A percentile compares a stretch with the other conserved stretches of the same genome.
phyloP scores from a whole-genome alignment of 2,888 invertebrate species.

The Euphydryas editha region DNA sequence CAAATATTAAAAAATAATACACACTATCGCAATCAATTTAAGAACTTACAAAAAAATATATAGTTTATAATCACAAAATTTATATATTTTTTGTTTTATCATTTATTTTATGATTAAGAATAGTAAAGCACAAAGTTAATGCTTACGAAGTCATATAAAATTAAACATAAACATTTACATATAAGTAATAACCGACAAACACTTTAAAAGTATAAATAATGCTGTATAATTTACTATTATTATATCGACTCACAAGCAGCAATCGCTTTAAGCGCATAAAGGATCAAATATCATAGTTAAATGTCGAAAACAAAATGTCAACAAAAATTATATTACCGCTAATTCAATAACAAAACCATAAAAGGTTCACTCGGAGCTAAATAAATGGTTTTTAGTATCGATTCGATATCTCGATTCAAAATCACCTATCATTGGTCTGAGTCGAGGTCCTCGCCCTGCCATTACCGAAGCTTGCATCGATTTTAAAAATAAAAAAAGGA shows the following conservation, averaged over 20 bases:
- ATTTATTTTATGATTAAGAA: too few species aligned
- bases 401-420: slow-evolving; percentile 3
- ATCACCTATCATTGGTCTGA: slow-evolving; percentile 10
- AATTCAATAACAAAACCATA: slow-evolving; percentile 6
- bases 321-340: neutral
- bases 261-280: neutral
- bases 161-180: neutral
- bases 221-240: slow-evolving; percentile 1
- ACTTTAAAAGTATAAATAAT: neutral
- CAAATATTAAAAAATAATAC: too few species aligned
- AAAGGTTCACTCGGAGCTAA: neutral
- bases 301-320: neutral
- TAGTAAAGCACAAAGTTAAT: too few species aligned
- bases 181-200: neutral
- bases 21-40: too few species aligned
- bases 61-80: too few species aligned
- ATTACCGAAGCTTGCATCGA: slow-evolving; percentile 12
- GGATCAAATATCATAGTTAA: slow-evolving; percentile 6
- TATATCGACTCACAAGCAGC: neutral
- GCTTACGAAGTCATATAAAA: neutral
- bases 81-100: too few species aligned
- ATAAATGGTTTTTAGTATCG: slow-evolving; percentile 12
- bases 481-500: slow-evolving; percentile 21
- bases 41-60: too few species aligned
- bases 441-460: slow-evolving; percentile 5